Evolutionary conservation across 2,113 vertebrate species (phyloP), one percentile per base, ranked within the genome.

Genomic region (Hypocryptadius cinnamomeus): DNA sequence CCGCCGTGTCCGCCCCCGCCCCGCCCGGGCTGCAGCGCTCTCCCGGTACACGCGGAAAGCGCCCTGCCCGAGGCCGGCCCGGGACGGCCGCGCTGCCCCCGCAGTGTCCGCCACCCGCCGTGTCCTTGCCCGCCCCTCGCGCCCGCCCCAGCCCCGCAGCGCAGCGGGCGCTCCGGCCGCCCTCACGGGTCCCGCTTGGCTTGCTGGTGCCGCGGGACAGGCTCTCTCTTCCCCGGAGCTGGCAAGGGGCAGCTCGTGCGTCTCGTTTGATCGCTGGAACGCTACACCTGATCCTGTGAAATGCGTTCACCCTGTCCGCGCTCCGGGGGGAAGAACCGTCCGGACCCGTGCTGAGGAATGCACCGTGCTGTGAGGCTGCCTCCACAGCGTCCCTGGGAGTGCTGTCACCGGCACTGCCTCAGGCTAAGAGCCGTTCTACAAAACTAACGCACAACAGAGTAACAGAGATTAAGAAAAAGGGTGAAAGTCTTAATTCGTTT

Each of bases 381-480:
- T 1, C 31, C 44, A 0, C 15, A 3, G 0, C 5, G 15, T 11
- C 24, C 6, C 5, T 20, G 37, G 1, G 12, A 24, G 18, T 1
- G 44, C 5, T 20, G 39, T 11, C n/a, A 1, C 4, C 10, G 21
- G 13, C 37, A 11, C 30, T 10, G 39, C 80, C 35, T 2, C 28
- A 0, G 68, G 3, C 15, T 44, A 6, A 31, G 21, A 76, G 8
- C 25, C 35, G 0, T 11, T 15, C 57, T 10, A 1, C 33, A 21
- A 72, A 82, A 57, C 25, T 28, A 33, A 15, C 27, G 2, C 16
- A 5, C 13, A 21, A 15, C 15, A 42, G 19, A 40, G 35, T 2
- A 20, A 51, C n/a, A 47, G 11, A 31, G 7, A 23, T 15, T 22
- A 16, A 25, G 6, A 9, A 35, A 10, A 61, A 51, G 21, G 5